These are phyloP conservation scores for Odontomyia ornata DNA, from an alignment of 2,888 invertebrate genomes.

Conservation along the genomic window DNA sequence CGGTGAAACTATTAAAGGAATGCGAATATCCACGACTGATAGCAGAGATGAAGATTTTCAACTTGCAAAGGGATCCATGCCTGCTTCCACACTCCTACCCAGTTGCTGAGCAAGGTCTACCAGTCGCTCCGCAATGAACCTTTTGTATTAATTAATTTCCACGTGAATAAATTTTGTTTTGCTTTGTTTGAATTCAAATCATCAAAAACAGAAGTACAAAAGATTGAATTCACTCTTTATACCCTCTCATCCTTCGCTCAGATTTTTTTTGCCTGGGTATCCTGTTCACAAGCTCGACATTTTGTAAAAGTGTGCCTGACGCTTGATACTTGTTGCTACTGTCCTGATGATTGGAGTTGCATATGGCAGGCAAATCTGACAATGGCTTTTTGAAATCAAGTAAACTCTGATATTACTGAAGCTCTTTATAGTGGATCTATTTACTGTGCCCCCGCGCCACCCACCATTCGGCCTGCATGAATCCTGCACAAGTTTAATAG, in stretches of 20 bases:
- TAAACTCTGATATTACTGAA: not conserved
- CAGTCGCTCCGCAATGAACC: slow-evolving; percentile 14
- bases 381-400: not conserved
- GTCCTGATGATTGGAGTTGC: not conserved
- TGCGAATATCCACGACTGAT: not conserved
- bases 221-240: not conserved
- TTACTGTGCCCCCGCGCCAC: not conserved
- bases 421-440: not conserved
- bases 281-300: not conserved
- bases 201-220: slow-evolving; percentile 50
- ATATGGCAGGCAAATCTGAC: slow-evolving; percentile 7
- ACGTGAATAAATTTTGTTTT: slow-evolving; percentile 51
- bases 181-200: slow-evolving; percentile 50
- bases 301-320: slow-evolving; percentile 23
- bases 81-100: not conserved
- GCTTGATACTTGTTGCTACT: slow-evolving; percentile 11
- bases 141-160: slow-evolving; percentile 51
- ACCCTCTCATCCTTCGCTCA: not conserved
- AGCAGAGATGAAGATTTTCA: not conserved
- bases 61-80: not conserved
- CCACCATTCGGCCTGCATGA: not conserved
- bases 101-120: too few relatives aligned
- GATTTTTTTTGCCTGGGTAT: not conserved
- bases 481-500: not conserved
- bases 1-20: not conserved